Conservation (phyloP, 2,113 vertebrate species). For the Rattus rattus region DNA sequence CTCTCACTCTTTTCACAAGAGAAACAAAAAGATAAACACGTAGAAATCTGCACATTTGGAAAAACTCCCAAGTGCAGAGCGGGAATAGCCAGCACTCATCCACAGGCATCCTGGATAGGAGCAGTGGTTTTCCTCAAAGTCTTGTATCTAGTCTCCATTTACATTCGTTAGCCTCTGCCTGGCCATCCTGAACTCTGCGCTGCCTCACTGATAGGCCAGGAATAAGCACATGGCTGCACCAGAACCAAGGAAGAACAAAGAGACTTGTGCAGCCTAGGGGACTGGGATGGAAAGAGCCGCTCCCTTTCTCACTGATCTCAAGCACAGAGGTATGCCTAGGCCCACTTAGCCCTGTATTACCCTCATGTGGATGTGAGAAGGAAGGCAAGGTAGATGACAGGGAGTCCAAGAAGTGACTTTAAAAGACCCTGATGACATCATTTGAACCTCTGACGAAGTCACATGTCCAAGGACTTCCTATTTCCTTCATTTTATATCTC, state of each 20-base stretch:
- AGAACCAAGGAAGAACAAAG: neutral
- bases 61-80: neutral
- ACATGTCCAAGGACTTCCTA: neutral
- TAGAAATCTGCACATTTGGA: neutral
- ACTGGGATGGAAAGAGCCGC: accelerated
- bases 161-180: neutral
- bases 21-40: neutral
- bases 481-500: neutral
- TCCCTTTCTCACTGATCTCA: neutral
- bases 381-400: neutral
- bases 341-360: neutral
- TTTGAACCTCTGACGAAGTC: neutral
- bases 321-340: neutral
- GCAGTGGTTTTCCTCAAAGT: neutral
- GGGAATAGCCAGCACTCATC: neutral
- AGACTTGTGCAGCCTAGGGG: neutral
- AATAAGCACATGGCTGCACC: neutral
- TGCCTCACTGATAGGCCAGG: neutral
- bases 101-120: slow-evolving; percentile 12
- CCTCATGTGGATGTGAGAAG: neutral
- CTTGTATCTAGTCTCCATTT: neutral
- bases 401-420: neutral
- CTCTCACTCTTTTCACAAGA: slow-evolving; percentile 35
- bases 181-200: neutral
- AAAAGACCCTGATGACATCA: neutral